These are phyloP conservation scores for Paramisgurnus dabryanus DNA, from an alignment of 2,113 vertebrate genomes.

Conservation along the genomic window DNA sequence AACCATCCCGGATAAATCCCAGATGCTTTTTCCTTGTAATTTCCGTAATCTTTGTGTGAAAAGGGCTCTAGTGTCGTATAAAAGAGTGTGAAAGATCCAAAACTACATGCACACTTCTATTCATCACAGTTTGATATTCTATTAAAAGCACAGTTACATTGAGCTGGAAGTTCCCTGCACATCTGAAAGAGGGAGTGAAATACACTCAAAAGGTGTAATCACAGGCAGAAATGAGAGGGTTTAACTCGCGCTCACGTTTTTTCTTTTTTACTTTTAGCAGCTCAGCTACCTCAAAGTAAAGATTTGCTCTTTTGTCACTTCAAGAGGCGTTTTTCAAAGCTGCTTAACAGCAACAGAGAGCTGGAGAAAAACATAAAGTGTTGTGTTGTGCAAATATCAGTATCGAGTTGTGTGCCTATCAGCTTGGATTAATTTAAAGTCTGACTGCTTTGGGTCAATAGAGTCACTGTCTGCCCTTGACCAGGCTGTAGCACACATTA, in stretches of 20 bases:
- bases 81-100: conserved; percentile 13
- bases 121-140: conserved; percentile 41
- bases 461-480: conserved; percentile 35
- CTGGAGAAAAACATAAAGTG: neutral
- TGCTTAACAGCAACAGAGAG: neutral
- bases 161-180: conserved; percentile 26
- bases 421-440: conserved; percentile 43
- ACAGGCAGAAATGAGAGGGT: conserved; percentile 43
- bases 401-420: conserved; percentile 26
- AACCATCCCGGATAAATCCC: too few relatives aligned
- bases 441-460: conserved; percentile 19
- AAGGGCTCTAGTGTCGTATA: too few relatives aligned
- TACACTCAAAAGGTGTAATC: conserved; percentile 43
- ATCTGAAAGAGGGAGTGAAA: conserved; percentile 30
- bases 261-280: conserved; percentile 35
- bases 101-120: conserved; percentile 40
- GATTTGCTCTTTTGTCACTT: conserved; percentile 36
- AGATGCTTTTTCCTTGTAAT: too few relatives aligned
- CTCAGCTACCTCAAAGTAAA: conserved; percentile 30
- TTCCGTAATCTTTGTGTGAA: too few relatives aligned
- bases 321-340: conserved; percentile 36
- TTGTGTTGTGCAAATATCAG: conserved; percentile 34
- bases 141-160: conserved; percentile 45
- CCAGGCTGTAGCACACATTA: conserved; percentile 18
- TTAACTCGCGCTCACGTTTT: conserved; percentile 5